These are phyloP conservation scores for Ornithoptera priamus DNA, from an alignment of 2,888 invertebrate species.

Conservation along the genomic window DNA sequence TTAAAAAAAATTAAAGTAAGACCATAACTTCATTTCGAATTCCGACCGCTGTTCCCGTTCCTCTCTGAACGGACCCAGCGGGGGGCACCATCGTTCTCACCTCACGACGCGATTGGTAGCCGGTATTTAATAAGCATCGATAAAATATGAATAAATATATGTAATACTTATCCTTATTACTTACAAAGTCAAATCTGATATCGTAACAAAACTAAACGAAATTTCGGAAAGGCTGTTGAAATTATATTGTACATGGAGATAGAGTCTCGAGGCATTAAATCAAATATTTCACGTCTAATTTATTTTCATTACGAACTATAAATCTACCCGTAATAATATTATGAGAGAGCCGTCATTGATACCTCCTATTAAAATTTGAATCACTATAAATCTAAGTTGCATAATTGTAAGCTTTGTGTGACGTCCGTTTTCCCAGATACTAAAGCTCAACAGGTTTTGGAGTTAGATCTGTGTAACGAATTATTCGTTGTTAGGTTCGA, in stretches of 20 bases:
- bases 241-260: conserved; percentile 12
- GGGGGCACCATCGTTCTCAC: conserved; percentile 79
- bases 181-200: conserved; percentile 28
- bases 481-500: conserved; percentile 63
- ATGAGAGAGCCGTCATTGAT: conserved; percentile 50
- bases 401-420: conserved; percentile 50
- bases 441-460: conserved; percentile 55
- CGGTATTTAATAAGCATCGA: conserved; percentile 79
- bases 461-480: conserved; percentile 66
- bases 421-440: conserved; percentile 44
- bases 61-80: conserved; percentile 71
- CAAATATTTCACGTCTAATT: conserved; percentile 36
- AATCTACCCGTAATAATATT: conserved; percentile 50
- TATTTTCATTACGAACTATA: conserved; percentile 44
- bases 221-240: conserved; percentile 4
- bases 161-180: conserved; percentile 60
- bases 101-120: conserved; percentile 79
- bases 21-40: conserved; percentile 78
- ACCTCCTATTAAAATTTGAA: conserved; percentile 51
- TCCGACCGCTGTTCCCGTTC: conserved; percentile 73
- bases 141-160: conserved; percentile 80
- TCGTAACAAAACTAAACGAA: conserved; percentile 26
- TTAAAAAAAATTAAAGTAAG: conserved; percentile 63
- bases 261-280: conserved; percentile 30
- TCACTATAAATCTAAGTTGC: conserved; percentile 59